A percentile compares a stretch with the other conserved stretches of the same genome.
phyloP scores from a whole-genome alignment of 2,113 vertebrate species.

The Laticauda colubrina region DNA sequence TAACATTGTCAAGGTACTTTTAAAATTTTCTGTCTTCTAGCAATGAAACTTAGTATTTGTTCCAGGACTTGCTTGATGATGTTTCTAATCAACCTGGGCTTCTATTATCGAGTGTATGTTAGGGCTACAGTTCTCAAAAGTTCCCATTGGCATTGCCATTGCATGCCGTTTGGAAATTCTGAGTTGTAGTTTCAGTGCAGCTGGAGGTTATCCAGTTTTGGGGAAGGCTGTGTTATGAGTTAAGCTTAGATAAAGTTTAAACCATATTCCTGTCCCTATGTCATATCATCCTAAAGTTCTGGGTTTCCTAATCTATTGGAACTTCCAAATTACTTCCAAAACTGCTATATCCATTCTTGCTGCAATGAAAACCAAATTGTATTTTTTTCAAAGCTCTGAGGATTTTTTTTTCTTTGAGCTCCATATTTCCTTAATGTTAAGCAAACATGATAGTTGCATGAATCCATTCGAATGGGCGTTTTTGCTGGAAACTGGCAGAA shows the following conservation, averaged over 20 bases:
- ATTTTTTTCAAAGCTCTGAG: not conserved
- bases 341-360: not conserved
- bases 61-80: not conserved
- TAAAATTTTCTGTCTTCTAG: not conserved
- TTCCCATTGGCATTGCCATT: not conserved
- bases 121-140: not conserved
- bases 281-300: not conserved
- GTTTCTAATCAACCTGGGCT: not conserved
- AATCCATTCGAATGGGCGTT: not conserved
- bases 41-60: too few relatives aligned
- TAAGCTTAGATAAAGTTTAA: not conserved
- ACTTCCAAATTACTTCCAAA: not conserved
- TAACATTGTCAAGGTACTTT: rapidly evolving
- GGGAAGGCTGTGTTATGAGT: not conserved
- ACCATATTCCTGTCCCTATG: not conserved
- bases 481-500: not conserved
- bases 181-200: not conserved
- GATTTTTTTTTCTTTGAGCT: not conserved
- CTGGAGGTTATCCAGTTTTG: not conserved
- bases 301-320: not conserved
- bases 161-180: not conserved
- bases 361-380: not conserved
- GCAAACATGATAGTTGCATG: not conserved
- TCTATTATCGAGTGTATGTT: not conserved
- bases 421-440: not conserved